Evolutionary conservation across 1,140 invertebrate species (phyloP), one percentile per base, ranked within the genome.

Genomic region (Steinernema khuongi): DNA sequence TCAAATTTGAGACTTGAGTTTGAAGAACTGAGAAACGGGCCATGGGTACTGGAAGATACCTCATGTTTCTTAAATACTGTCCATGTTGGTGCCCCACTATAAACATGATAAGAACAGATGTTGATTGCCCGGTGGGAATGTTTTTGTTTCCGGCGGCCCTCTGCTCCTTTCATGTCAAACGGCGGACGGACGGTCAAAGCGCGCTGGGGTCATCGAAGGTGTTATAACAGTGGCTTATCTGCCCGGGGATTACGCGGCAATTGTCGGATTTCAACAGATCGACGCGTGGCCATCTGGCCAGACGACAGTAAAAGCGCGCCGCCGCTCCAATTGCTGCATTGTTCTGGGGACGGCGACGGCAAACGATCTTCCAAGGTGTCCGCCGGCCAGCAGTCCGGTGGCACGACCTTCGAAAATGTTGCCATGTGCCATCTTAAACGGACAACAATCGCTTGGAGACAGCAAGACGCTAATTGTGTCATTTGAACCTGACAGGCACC

Each of bases 251-350:
- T 60, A 60, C 50, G 50, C 50, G 36, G 50, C 50, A 60, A 60
- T 60, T 60, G 50, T 60, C 50, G 50, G 50, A 60, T 60, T 60
- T 60, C 7, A 60, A 60, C 50, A 60, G 50, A 60, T 60, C 50
- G 26, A n/a, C 11, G 50, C 50, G n/a, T n/a, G 50, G 50, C 50
- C 50, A 60, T 60, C 50, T 60, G 50, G 50, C 50, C 50, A 60
- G 50, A 60, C 50, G 19, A 22, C 26, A 14, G 26, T 14, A 7
- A 60, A 60, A 60, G 19, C 2, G n/a, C n/a, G 7, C 7, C 50
- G 50, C 50, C 50, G 22, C 22, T 60, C 50, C 14, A 60, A 60
- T 60, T 26, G 22, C 50, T 22, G 50, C 50, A 60, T 60, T 60
- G 50, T 60, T 60, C 36, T 60, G 14, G n/a, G n/a, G n/a, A n/a